These are phyloP conservation scores for Pseudorasbora parva DNA, from an alignment of 2,113 vertebrate species.

Conservation along the genomic window DNA sequence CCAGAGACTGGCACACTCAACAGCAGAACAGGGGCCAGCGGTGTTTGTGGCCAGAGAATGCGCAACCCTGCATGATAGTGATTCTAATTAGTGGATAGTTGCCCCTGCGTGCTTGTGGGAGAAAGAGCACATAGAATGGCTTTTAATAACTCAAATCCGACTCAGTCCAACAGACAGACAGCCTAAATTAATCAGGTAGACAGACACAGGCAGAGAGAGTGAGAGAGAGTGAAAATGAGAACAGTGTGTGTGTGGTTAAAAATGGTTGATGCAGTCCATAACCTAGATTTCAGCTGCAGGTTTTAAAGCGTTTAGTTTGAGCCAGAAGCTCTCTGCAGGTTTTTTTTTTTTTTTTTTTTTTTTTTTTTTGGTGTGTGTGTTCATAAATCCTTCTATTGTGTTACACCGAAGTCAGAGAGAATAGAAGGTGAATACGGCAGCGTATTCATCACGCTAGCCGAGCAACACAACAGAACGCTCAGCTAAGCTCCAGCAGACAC, in stretches of 20 bases:
- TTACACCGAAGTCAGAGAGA: not conserved
- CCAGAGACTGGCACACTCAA: not conserved
- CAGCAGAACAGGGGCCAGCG: not conserved
- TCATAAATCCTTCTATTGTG: conserved; percentile 53
- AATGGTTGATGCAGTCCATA: not conserved
- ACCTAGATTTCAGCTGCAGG: conserved; percentile 39
- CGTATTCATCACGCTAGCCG: conserved; percentile 37
- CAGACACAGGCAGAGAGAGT: conserved; percentile 17
- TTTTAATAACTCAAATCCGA: conserved; percentile 19
- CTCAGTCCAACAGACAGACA: conserved; percentile 13
- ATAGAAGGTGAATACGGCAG: conserved; percentile 30
- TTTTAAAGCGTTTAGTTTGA: conserved; percentile 27
- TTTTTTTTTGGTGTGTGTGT: conserved; percentile 11
- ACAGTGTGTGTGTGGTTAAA: not conserved
- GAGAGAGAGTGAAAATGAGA: not conserved
- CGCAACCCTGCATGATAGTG: conserved; percentile 50
- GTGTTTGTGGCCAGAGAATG: conserved; percentile 22
- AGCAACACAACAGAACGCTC: conserved; percentile 16
- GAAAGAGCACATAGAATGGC: not conserved
- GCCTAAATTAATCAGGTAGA: conserved; percentile 15
- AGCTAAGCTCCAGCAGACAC: conserved; percentile 11
- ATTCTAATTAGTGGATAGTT: conserved; percentile 73
- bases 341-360: conserved; percentile 3
- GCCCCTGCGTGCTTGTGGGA: conserved; percentile 1
- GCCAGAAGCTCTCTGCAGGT: conserved; percentile 11